phyloP scores from a whole-genome alignment of 2,113 vertebrate genomes.

The Climacteris rufus region DNA sequence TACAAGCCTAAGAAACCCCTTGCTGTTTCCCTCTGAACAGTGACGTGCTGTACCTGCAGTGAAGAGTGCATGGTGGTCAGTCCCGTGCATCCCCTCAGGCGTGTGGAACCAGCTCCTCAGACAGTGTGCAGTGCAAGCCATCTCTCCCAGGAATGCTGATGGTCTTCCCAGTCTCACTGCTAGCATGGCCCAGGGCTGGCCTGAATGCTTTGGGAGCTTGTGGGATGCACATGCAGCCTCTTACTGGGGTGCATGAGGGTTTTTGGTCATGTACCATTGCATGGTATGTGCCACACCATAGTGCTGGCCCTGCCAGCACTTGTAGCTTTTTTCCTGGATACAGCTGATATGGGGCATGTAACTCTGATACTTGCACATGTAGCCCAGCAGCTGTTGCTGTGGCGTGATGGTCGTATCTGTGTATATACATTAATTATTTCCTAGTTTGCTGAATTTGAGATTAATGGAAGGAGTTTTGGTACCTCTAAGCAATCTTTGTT shows the following conservation, averaged over 20 bases:
- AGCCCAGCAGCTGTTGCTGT: not conserved
- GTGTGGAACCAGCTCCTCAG: not conserved
- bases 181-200: not conserved
- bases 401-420: accelerated
- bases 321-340: not conserved
- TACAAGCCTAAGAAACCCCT: not conserved
- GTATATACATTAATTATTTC: not conserved
- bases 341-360: accelerated
- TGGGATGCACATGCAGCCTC: accelerated
- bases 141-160: not conserved
- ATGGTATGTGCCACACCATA: not conserved
- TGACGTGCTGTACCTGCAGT: accelerated
- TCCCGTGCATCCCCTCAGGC: not conserved
- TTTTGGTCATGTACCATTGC: accelerated
- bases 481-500: not conserved
- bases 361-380: accelerated
- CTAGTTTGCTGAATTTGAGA: not conserved
- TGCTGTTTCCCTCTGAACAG: not conserved
- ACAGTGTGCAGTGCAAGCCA: accelerated
- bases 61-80: too few species aligned
- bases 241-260: accelerated
- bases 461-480: not conserved
- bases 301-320: not conserved
- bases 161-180: not conserved
- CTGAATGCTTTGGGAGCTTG: accelerated